Base-by-base conservation (phyloP, 2,797 vertebrate genomes). In the Tenualosa ilisha region DNA sequence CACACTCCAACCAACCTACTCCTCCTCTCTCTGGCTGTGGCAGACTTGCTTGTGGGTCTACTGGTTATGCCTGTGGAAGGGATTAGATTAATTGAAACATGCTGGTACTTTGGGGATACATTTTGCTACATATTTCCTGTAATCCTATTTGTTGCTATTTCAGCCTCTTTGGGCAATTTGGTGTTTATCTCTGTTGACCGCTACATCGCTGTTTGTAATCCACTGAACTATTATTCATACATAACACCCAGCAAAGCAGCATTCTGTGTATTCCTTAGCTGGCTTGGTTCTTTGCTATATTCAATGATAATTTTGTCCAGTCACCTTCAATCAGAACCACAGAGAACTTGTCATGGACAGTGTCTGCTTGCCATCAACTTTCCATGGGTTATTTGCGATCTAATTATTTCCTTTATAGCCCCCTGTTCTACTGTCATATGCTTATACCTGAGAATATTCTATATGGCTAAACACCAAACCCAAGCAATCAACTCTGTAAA, bases 1-100 rank as follows among this genome's bases (percentile, higher is more conserved):
- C 94, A 95, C 84, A 96, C 92, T 8, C 94, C 93, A 0, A 94
- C 94, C 89, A 96, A 95, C 87, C 91, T 95, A 81, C 92, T 96
- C 75, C 93, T 96, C 83, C 93, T 95, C 84, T 96, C 96, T 84
- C 92, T 95, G 94, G 95, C 94, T 0, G 0, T 90, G 86, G 92
- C 94, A 0, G 95, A 97, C 88, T 94, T 96, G 85, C 92, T 96
- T 0, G 88, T 96, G 5, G 94, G 94, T 43, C 92, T 96, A 85
- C 46, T 94, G 83, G 85, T 96, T 86, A 95, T 95, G 96, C 95
- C 95, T 61, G 59, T 94, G 3, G 94, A 94, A 6, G 93, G 90
- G 51, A 24, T 94, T 61, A 89, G 93, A 22, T 89, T 94, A 0
- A 90, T 94, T 81, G 93, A 96, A 83, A 92, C 87, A 13, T 96